Conservation (phyloP, 2,888 invertebrate genomes). For the Cotesia congregata region DNA sequence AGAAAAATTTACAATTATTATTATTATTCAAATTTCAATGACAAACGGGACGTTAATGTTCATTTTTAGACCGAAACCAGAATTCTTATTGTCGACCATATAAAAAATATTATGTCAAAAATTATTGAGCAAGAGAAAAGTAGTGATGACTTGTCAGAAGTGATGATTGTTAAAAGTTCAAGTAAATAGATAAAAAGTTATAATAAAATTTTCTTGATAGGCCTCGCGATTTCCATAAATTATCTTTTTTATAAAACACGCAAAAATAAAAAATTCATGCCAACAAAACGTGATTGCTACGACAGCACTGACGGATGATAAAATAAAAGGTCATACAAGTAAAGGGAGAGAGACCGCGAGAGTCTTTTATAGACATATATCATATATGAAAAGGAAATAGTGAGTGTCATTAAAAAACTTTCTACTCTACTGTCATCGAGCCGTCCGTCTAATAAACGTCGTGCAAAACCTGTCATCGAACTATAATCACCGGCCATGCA, state of each 20-base stretch:
- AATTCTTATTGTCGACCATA: no score
- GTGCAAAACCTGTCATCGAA: conserved; percentile 50
- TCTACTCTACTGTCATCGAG: conserved; percentile 40
- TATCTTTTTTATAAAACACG: background rate
- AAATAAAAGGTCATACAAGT: background rate
- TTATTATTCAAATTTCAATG: no score
- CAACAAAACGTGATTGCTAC: background rate
- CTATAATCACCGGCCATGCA: conserved; percentile 27
- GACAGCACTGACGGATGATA: background rate
- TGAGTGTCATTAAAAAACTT: conserved; percentile 40
- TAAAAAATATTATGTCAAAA: no score
- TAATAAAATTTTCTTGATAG: background rate
- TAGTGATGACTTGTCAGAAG: no score
- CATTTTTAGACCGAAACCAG: no score
- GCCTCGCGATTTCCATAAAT: background rate
- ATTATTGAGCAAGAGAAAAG: background rate
- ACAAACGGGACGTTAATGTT: no score
- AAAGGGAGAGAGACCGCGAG: background rate
- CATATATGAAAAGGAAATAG: conserved; percentile 21
- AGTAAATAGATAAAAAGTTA: background rate
- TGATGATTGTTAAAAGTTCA: background rate
- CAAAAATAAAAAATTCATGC: background rate
- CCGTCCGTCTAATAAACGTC: conserved; percentile 23
- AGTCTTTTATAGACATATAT: background rate
- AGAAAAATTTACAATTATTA: no score